phyloP scores from a whole-genome alignment of 2,113 vertebrate species.

The Megaceryle maxima region DNA sequence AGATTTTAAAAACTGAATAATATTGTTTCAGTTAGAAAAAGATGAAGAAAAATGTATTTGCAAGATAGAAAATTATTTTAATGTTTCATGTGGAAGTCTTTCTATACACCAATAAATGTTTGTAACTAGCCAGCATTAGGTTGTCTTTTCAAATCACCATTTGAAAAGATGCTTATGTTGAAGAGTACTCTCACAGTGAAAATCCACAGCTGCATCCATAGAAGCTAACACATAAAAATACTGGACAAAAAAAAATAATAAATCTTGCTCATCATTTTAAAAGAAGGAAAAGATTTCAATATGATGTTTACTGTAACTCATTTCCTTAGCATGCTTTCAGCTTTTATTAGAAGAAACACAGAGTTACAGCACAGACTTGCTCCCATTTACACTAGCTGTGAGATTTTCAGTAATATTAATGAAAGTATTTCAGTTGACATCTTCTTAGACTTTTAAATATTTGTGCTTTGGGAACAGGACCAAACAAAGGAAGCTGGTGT shows the following conservation, averaged over 20 bases:
- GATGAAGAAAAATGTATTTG: not conserved
- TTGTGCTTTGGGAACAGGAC: slow-evolving; percentile 15
- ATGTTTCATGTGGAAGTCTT: not conserved
- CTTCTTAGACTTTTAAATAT: slow-evolving; percentile 9
- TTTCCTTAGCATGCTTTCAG: slow-evolving; percentile 19
- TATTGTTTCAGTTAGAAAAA: not conserved
- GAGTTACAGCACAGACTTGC: not conserved
- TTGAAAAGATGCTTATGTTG: not conserved
- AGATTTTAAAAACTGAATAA: not conserved
- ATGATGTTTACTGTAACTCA: not conserved
- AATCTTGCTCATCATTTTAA: not conserved
- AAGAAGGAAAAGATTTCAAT: not conserved
- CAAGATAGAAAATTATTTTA: not conserved
- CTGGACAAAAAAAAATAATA: not conserved
- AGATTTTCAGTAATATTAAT: not conserved
- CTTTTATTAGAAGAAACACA: slow-evolving; percentile 21
- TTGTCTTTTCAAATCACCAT: not conserved
- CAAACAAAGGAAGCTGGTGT: not conserved
- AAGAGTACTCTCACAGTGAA: not conserved
- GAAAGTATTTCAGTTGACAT: not conserved
- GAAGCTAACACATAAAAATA: not conserved
- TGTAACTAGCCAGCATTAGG: not conserved
- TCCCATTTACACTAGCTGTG: not conserved
- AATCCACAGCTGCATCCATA: not conserved
- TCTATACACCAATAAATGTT: not conserved